phyloP scores from a whole-genome alignment of 53 echinoderm and acorn worm genomes.

The Pentamera pediparva region DNA sequence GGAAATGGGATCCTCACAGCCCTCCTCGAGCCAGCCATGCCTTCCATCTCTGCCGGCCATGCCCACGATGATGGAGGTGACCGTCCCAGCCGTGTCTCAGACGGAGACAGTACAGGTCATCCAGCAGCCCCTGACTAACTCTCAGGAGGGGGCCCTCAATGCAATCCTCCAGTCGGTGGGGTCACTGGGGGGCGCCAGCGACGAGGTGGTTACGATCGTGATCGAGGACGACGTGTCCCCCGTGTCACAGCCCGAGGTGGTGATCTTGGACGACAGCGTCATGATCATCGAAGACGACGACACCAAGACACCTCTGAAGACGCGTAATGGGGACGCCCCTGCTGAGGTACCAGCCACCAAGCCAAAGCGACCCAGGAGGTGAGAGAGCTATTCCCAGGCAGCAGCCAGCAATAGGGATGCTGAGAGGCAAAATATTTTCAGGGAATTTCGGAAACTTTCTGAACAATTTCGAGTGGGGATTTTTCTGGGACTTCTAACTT shows the following conservation, averaged over 20 bases:
- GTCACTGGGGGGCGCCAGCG: not conserved
- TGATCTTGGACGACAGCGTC: slow-evolving; percentile 29
- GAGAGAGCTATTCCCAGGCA: not conserved
- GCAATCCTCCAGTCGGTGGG: not conserved
- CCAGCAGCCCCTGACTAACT: not conserved
- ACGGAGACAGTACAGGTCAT: not conserved
- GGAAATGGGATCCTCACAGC: too few relatives aligned
- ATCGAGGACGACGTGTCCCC: slow-evolving; percentile 14
- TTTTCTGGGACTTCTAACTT: too few relatives aligned
- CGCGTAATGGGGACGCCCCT: not conserved
- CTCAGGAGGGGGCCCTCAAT: not conserved
- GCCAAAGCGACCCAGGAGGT: not conserved
- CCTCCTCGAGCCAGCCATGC: not conserved
- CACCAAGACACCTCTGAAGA: not conserved
- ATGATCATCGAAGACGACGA: slow-evolving; percentile 3
- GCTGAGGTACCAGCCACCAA: not conserved
- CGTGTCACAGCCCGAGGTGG: not conserved
- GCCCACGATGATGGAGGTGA: not conserved
- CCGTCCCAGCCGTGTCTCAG: not conserved
- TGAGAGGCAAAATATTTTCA: not conserved
- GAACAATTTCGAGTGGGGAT: too few relatives aligned
- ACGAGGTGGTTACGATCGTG: not conserved
- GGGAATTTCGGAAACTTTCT: too few relatives aligned
- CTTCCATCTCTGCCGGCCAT: not conserved
- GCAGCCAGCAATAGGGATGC: not conserved